Evolutionary conservation across 2,113 vertebrate genomes (phyloP), one percentile per base, ranked within the genome.

Genomic region (Datnioides undecimradiatus): DNA sequence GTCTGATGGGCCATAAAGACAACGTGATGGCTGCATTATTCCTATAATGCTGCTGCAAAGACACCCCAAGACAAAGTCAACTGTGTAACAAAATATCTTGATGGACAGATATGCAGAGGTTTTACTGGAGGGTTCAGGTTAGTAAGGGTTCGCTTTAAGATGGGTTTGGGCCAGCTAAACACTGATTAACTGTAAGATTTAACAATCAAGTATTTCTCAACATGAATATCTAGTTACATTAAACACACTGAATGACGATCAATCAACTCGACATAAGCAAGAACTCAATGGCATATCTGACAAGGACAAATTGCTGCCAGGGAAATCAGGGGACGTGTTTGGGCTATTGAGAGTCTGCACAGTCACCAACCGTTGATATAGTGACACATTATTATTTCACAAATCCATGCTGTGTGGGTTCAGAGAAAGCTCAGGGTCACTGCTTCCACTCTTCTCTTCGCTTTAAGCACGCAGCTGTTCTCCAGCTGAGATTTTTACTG

Each of bases 351-450:
- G 9, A 76, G 55, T 75, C 68, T 63, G 38, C 23, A 55, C 25
- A 81, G n/a, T 80, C 68, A 71, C 57, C 25, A 64, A 25, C 13
- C 40, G 73, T 71, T 73, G 67, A 89, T 80, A 62, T 48, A 58
- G 57, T 80, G 75, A 82, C 75, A 76, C 49, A 65, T 71, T 55
- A 75, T 78, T 79, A 45, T 63, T 27, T 33, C 6, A 59, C 64
- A 67, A 64, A 73, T 7, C 76, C 17, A 49, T 58, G 46, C 60
- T 78, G 68, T 3, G 23, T 69, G 27, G 71, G 59, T 73, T 79
- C 73, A 76, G 34, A 74, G 68, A 58, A 49, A 84, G 59, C 64
- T 49, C 71, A 71, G 58, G 78, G 78, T 84, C 75, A 77, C 43
- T 54, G 71, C 78, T 76, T 68, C 25, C 31, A 45, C 23, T 70